Conservation (phyloP, 2,888 invertebrate species). For the Ecdyonurus torrentis region DNA sequence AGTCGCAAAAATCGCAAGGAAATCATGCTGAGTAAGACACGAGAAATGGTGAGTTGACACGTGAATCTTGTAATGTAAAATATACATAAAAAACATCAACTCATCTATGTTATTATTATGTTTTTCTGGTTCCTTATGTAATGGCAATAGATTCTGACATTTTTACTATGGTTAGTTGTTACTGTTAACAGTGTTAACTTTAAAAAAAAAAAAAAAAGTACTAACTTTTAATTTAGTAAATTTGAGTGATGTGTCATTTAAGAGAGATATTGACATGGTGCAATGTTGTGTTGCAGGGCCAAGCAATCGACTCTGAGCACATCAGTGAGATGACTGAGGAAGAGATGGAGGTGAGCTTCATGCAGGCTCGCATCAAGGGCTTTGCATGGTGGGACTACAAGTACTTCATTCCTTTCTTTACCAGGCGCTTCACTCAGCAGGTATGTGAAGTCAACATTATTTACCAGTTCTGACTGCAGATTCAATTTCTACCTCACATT, state of each 20-base stretch:
- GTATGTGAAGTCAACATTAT: slow-evolving; percentile 27
- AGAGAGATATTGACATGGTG: too few relatives aligned
- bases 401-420: slow-evolving; percentile 92
- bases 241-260: too few relatives aligned
- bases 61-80: neutral
- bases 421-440: slow-evolving; percentile 87
- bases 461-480: neutral
- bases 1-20: slow-evolving; percentile 49
- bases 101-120: too few relatives aligned
- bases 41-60: slow-evolving; percentile 62
- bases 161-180: too few relatives aligned
- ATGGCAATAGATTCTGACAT: too few relatives aligned
- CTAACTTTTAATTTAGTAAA: too few relatives aligned
- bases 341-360: slow-evolving; percentile 74
- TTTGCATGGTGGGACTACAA: slow-evolving; percentile 85
- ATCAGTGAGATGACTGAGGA: slow-evolving; percentile 86
- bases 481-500: too few relatives aligned
- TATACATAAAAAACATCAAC: neutral
- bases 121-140: too few relatives aligned
- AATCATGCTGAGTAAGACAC: slow-evolving; percentile 90
- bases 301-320: slow-evolving; percentile 85
- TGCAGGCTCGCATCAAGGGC: slow-evolving; percentile 57
- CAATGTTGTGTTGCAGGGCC: slow-evolving; percentile 43
- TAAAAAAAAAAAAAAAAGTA: too few relatives aligned
- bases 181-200: too few relatives aligned